phyloP scores from a whole-genome alignment of 2,888 invertebrate genomes.

The Dicycla oo region DNA sequence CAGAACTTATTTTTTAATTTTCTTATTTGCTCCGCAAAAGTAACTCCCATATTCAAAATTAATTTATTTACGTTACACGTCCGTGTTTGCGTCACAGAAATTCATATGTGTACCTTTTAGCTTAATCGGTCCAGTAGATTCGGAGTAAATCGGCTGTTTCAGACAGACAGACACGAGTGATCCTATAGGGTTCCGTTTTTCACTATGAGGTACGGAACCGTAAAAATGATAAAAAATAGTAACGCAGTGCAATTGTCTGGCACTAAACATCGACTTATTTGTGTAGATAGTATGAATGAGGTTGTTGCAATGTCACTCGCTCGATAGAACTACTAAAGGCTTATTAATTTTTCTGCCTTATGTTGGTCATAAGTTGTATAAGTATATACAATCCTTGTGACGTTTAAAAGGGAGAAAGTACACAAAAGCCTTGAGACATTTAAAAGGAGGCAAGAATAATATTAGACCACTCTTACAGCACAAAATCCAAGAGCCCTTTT shows the following conservation, averaged over 20 bases:
- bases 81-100: too few species aligned
- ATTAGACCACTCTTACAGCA: too few species aligned
- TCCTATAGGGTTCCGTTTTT: too few species aligned
- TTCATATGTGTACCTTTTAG: too few species aligned
- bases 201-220: too few species aligned
- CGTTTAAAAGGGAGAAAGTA: not conserved
- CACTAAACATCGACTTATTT: conserved; percentile 4
- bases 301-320: not conserved
- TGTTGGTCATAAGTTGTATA: not conserved
- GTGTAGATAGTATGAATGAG: not conserved
- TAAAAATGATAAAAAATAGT: conserved; percentile 12
- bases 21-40: too few species aligned
- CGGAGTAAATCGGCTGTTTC: too few species aligned
- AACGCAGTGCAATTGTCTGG: conserved; percentile 7
- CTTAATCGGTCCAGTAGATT: too few species aligned
- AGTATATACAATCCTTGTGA: not conserved
- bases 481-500: not conserved
- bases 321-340: not conserved
- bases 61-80: too few species aligned
- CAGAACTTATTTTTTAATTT: too few species aligned
- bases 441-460: not conserved
- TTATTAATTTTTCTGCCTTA: not conserved
- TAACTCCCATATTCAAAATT: too few species aligned
- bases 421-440: not conserved
- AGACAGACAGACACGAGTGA: too few species aligned